phyloP scores from a whole-genome alignment of 1,140 invertebrate genomes.

The Apis mellifera region Amel_HAv3.1 CM009940.2:10052001-10052500 shows the following conservation, averaged over 20 bases:
- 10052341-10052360: not conserved
- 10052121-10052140: constrained; percentile 40
- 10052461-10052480: not conserved
- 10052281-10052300: not conserved
- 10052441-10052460: not conserved
- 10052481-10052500: not conserved
- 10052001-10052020: not conserved
- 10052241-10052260: constrained; percentile 31
- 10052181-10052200: not conserved
- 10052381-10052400: not conserved
- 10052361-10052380: constrained; percentile 4
- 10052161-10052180: constrained; percentile 19
- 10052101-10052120: constrained; percentile 7
- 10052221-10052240: not conserved
- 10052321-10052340: not conserved
- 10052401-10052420: not conserved
- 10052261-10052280: too few relatives aligned
- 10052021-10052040: not conserved
- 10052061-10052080: not conserved
- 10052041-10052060: not conserved
- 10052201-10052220: not conserved
- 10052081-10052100: not conserved
- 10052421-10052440: not conserved
- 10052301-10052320: not conserved
- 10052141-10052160: constrained; percentile 16